Percentiles rank a stretch among this genome's conserved stretches.
phyloP scores from a whole-genome alignment of 2,888 invertebrate genomes.

The Hecatera dysodea region DNA sequence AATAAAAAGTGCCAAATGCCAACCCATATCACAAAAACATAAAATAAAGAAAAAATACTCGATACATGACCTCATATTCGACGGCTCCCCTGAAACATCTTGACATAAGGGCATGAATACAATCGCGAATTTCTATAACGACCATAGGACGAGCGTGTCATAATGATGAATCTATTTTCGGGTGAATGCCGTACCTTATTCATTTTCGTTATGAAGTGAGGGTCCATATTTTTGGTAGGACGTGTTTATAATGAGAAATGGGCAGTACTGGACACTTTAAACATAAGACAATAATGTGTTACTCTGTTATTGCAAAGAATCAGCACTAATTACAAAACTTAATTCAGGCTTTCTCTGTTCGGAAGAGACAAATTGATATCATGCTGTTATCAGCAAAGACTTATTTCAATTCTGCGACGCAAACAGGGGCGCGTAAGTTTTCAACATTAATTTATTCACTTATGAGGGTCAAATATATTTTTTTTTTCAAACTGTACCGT shows the following conservation, averaged over 20 bases:
- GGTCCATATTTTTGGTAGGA: constrained; percentile 10
- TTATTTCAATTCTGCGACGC: no score
- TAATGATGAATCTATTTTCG: constrained; percentile 60
- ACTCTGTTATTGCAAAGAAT: no score
- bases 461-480: no score
- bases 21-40: background rate
- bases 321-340: no score
- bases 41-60: background rate
- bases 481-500: no score
- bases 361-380: no score
- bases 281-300: no score
- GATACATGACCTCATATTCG: constrained; percentile 1
- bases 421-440: no score
- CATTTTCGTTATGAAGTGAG: constrained; percentile 51
- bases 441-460: no score
- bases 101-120: constrained; percentile 40
- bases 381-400: no score
- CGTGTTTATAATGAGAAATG: constrained; percentile 5
- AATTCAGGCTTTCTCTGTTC: no score
- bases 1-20: background rate
- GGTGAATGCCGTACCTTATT: constrained; percentile 53
- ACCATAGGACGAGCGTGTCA: constrained; percentile 53
- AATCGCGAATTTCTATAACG: constrained; percentile 38
- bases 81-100: constrained; percentile 7
- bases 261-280: background rate